Base-by-base conservation (phyloP, 2,113 vertebrate species). In the Heterotilapia buettikoferi region DNA sequence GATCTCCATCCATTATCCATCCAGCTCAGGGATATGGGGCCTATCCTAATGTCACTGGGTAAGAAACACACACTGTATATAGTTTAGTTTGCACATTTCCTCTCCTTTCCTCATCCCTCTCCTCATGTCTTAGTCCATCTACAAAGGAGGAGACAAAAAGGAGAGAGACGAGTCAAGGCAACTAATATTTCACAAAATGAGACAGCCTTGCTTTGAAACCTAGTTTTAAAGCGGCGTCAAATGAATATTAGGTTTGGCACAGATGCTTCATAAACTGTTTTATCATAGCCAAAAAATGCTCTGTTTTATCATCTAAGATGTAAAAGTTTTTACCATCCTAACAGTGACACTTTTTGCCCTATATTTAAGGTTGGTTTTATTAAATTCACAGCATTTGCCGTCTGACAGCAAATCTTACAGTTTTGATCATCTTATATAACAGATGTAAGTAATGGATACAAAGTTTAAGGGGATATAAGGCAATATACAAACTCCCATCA, bases 221-320 rank as follows among this genome's bases (percentile, higher is more conserved):
- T 47, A 18, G 43, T 29, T 73, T 5, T 24, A 47, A 76, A 76
- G 1, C 0, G 2, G 6, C 16, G 0, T 76, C 40, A 76, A 45
- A 26, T 45, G 2, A 76, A 47, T 76, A 29, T 76, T 2, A 76
- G 19, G 14, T 47, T 26, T 47, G 40, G 68, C 0, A 47, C 6
- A 47, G 40, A 47, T 47, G 68, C 14, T 47, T 47, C 14, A 3
- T 76, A 3, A 76, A 76, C 40, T 11, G 21, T 18, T 47, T 47
- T 47, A 24, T 76, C 14, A 76, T 47, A 45, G 21, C 14, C 21
- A 47, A 19, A 19, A 16, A 73, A 45, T 50, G 24, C 43, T n/a
- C 16, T 18, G 9, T 47, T 76, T 50, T 31, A 73, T 45, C 66
- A 73, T 73, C 38, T 73, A 21, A 26, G 38, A 45, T 73, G 13